Conservation (phyloP, 2,797 vertebrate genomes). For the Tachyglossus aculeatus region DNA sequence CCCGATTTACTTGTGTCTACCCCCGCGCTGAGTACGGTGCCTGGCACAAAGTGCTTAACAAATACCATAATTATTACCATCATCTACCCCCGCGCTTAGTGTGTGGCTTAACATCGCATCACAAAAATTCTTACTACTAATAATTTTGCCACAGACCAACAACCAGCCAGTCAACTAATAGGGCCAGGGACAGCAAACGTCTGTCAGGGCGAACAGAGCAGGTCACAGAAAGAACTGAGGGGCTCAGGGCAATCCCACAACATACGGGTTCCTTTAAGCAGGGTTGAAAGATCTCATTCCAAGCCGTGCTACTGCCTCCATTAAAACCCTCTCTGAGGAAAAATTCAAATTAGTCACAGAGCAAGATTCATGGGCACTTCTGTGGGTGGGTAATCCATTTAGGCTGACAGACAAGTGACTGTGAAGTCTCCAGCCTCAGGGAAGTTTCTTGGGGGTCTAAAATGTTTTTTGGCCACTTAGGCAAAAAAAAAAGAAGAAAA, state of each 20-base stretch:
- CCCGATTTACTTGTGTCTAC: no score
- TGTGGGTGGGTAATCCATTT: slow-evolving; percentile 48
- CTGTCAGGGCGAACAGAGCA: background rate
- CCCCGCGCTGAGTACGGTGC: no score
- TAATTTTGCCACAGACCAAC: no score
- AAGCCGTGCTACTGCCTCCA: background rate
- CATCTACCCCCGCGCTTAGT: no score
- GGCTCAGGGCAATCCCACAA: no score
- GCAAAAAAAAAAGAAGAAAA: background rate
- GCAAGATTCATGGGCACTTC: slow-evolving; percentile 34
- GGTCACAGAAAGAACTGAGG: background rate
- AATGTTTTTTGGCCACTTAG: slow-evolving; percentile 37
- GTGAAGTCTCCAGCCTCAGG: background rate
- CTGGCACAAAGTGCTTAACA: no score
- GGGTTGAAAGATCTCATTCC: background rate
- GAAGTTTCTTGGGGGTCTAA: slow-evolving; percentile 16
- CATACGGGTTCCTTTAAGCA: background rate
- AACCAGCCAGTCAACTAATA: no score
- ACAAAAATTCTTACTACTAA: no score
- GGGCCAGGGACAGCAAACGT: background rate
- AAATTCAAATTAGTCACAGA: background rate
- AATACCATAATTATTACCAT: no score
- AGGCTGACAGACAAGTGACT: no score
- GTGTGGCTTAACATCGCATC: no score
- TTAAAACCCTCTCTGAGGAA: background rate